Base-by-base conservation (phyloP, 2,888 invertebrate genomes). In the Alloplasta piceator region DNA sequence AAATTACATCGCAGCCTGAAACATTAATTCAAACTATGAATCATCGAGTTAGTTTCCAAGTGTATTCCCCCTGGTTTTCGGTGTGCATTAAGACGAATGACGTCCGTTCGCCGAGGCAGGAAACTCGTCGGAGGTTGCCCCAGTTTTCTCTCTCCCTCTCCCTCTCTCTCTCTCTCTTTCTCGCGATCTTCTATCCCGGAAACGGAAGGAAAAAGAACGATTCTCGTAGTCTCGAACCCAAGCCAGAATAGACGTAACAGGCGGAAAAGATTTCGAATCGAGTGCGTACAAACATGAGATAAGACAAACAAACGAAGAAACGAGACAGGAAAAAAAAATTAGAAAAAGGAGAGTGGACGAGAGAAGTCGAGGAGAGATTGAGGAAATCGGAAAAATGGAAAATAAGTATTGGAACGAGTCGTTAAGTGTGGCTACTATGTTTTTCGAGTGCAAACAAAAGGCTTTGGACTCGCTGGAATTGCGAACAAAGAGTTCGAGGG, bases 361-460 rank as follows among this genome's bases (percentile, higher is more conserved):
- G 36, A 12, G 67, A 46, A 43, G 43, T 41, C 63, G 36, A 14
- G 56, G n/a, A 5, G 9, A 14, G 36, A 67, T 38, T 12, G 39
- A 14, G 39, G 58, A 41, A 66, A 55, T 55, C 67, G 50, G 52
- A 41, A 46, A 56, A 50, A 67, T 68, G 14, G 56, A 76, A 72
- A 76, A 68, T 52, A 73, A 73, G 43, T 63, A 39, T 16, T n/a
- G 61, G 43, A 63, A 48, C 26, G 52, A 79, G 74, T 75, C 70
- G 64, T 70, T 80, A 80, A 80, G 80, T 82, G 80, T 78, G 78
- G 76, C 73, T 72, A 70, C 75, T 83, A 72, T 78, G 82, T 80
- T 83, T 80, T 78, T 75, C 64, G 48, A 75, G 72, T 68, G 72
- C 83, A 75, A 83, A 83, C 78, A 81, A 80, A 72, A 80, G 78